phyloP scores from a whole-genome alignment of 2,113 vertebrate genomes.

The Ceyx margarethae region DNA sequence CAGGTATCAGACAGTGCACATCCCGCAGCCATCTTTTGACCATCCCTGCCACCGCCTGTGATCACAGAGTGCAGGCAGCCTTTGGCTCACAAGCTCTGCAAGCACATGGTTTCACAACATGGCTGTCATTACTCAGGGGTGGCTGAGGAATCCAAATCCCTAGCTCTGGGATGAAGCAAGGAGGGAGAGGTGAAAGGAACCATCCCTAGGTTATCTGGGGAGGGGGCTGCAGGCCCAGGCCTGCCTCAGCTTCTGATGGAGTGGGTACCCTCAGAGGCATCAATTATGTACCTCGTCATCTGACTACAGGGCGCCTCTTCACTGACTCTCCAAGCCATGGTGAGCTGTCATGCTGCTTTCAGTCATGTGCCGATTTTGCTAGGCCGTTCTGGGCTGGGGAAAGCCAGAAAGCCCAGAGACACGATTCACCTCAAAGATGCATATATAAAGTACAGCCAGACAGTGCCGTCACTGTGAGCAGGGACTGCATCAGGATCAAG shows the following conservation, averaged over 20 bases:
- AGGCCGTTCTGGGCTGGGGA: not conserved
- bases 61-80: not conserved
- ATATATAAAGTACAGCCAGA: not conserved
- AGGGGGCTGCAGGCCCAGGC: not conserved
- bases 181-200: not conserved
- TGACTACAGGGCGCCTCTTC: not conserved
- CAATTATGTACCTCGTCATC: not conserved
- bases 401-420: not conserved
- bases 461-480: not conserved
- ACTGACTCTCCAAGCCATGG: not conserved
- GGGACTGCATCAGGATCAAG: not conserved
- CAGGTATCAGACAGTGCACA: not conserved
- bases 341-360: not conserved
- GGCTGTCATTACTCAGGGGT: rapidly evolving
- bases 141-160: not conserved
- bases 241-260: not conserved
- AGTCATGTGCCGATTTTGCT: not conserved
- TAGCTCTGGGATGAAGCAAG: not conserved
- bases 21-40: not conserved
- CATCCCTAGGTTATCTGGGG: not conserved
- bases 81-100: not conserved
- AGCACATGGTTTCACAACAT: not conserved
- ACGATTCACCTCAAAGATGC: not conserved
- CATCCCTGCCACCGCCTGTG: not conserved
- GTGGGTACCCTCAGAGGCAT: not conserved